Conservation (phyloP, 2,113 vertebrate species). For the Bambusicola thoracicus region DNA sequence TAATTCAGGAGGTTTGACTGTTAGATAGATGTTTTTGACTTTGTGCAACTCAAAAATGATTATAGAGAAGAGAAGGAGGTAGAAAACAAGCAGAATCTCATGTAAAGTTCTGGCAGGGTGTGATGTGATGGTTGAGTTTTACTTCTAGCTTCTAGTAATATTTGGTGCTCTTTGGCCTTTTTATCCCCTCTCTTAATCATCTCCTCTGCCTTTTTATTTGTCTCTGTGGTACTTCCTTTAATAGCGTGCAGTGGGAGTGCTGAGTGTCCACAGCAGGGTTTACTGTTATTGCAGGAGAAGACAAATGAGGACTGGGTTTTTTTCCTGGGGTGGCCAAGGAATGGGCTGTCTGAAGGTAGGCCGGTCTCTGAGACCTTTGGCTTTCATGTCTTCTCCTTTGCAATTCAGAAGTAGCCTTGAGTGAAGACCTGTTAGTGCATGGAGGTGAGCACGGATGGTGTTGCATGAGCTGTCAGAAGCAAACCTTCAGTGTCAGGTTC, state of each 20-base stretch:
- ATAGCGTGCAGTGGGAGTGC: background rate
- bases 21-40: background rate
- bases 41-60: background rate
- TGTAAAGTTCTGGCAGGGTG: background rate
- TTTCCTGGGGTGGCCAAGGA: background rate
- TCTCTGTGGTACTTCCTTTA: background rate
- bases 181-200: background rate
- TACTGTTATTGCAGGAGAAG: background rate
- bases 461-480: background rate
- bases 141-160: background rate
- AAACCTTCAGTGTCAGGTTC: background rate
- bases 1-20: background rate
- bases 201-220: background rate
- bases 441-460: rapidly evolving
- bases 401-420: background rate
- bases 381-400: background rate
- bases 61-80: background rate
- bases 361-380: background rate
- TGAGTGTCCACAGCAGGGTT: background rate
- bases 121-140: rapidly evolving
- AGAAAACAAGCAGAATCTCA: background rate
- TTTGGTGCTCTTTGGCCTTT: background rate
- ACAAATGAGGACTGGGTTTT: background rate
- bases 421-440: background rate
- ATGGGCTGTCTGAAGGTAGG: rapidly evolving